A percentile compares a stretch with the other conserved stretches of the same genome.
phyloP scores from a whole-genome alignment of 2,888 invertebrate genomes.

The Oxycera nigricornis region DNA sequence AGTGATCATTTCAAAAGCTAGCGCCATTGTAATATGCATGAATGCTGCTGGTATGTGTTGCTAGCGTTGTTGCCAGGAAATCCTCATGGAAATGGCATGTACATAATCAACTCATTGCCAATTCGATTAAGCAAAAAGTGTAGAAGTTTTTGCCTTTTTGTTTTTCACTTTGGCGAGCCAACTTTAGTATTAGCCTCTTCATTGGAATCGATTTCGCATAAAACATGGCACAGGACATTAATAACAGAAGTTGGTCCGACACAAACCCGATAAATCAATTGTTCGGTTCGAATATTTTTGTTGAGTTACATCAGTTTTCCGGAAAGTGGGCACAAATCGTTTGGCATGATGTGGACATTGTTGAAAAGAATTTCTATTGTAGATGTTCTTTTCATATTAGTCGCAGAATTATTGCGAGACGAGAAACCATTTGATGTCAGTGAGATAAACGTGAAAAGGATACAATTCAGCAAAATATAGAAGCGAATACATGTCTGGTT shows the following conservation, averaged over 20 bases:
- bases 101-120: slow-evolving; percentile 34
- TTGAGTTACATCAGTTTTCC: not conserved
- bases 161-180: not conserved
- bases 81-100: slow-evolving; percentile 28
- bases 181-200: too few species aligned
- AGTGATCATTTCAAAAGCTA: not conserved
- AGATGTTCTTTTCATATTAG: too few species aligned
- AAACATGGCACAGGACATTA: slow-evolving; percentile 20
- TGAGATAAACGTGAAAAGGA: too few species aligned
- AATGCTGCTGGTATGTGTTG: not conserved
- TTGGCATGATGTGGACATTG: too few species aligned
- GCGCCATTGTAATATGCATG: not conserved
- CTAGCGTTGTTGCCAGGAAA: slow-evolving; percentile 14
- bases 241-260: slow-evolving; percentile 23
- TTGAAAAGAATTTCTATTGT: too few species aligned
- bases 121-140: slow-evolving; percentile 27
- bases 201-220: slow-evolving; percentile 13
- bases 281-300: not conserved
- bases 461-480: too few species aligned
- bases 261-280: not conserved
- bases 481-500: too few species aligned
- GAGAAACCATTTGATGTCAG: too few species aligned
- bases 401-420: too few species aligned
- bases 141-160: slow-evolving; percentile 5
- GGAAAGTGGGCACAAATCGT: too few species aligned